Conservation (phyloP, 2,113 vertebrate genomes). For the Gavia stellata region DNA sequence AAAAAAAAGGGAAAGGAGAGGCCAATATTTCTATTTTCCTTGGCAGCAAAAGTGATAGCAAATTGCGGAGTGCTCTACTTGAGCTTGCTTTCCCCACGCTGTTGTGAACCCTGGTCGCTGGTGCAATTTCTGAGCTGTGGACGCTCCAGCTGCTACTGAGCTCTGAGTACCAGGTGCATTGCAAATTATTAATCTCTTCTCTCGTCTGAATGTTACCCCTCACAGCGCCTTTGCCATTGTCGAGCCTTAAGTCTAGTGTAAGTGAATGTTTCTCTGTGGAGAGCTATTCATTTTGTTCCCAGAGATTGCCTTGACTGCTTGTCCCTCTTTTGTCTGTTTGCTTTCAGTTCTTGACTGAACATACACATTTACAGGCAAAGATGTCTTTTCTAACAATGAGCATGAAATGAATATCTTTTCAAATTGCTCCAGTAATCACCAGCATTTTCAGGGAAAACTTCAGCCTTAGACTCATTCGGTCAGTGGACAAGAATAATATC, state of each 20-base stretch:
- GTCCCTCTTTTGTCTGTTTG: neutral
- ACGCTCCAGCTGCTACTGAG: neutral
- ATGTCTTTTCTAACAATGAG: neutral
- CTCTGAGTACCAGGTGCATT: neutral
- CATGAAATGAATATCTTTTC: neutral
- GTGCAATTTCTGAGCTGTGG: neutral
- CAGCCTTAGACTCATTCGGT: neutral
- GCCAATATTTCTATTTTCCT: neutral
- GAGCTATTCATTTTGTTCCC: neutral
- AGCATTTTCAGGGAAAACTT: neutral
- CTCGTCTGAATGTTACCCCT: neutral
- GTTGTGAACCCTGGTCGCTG: neutral
- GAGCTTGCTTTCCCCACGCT: accelerated
- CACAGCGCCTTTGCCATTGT: neutral
- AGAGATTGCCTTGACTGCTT: neutral
- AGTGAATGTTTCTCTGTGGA: neutral
- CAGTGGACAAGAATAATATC: neutral
- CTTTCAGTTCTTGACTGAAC: neutral
- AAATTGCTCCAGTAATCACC: neutral
- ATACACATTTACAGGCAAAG: neutral
- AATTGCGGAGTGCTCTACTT: neutral
- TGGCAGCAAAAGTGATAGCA: neutral
- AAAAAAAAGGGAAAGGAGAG: neutral
- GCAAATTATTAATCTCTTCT: neutral
- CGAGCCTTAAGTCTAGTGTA: neutral